phyloP scores from a whole-genome alignment of 1,140 invertebrate genomes.

The Mesaphorura yosii region DNA sequence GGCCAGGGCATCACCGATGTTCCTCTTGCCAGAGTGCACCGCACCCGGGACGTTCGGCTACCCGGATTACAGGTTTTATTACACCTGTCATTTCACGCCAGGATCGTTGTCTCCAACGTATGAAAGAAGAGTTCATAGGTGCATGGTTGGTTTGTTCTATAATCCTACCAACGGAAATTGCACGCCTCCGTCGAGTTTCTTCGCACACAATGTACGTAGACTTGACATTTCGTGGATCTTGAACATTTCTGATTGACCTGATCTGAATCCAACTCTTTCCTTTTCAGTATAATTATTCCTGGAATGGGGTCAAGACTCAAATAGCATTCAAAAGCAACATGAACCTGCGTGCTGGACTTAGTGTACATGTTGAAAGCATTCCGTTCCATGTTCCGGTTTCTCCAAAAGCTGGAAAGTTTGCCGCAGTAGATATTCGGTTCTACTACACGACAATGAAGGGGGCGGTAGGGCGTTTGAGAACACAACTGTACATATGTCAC shows the following conservation, averaged over 20 bases:
- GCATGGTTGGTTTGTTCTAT: slow-evolving; percentile 22
- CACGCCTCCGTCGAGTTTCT: slow-evolving; percentile 22
- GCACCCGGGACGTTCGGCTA: slow-evolving; percentile 12
- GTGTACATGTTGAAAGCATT: slow-evolving; percentile 16
- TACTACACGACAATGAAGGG: slow-evolving; percentile 19
- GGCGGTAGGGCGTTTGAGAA: neutral
- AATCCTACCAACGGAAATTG: slow-evolving; percentile 19
- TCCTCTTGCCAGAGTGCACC: slow-evolving; percentile 13
- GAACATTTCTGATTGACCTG: neutral
- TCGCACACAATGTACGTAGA: slow-evolving; percentile 10
- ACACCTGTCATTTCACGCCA: slow-evolving; percentile 11
- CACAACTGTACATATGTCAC: slow-evolving; percentile 24
- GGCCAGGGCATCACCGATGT: slow-evolving; percentile 22
- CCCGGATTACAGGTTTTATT: slow-evolving; percentile 27
- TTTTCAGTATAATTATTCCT: slow-evolving; percentile 12
- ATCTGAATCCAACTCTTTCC: neutral
- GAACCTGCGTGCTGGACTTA: slow-evolving; percentile 20
- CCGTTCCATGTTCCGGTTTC: slow-evolving; percentile 19
- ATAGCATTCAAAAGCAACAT: slow-evolving; percentile 17
- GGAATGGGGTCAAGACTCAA: slow-evolving; percentile 20
- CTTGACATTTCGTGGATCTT: neutral
- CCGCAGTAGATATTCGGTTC: slow-evolving; percentile 17
- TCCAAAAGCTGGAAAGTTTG: slow-evolving; percentile 15
- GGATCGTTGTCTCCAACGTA: neutral
- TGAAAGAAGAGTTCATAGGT: slow-evolving; percentile 11